Base-by-base conservation (phyloP, 30 jellyfish, hydroid and myxozoan species). In the Aurelia aurita region DNA sequence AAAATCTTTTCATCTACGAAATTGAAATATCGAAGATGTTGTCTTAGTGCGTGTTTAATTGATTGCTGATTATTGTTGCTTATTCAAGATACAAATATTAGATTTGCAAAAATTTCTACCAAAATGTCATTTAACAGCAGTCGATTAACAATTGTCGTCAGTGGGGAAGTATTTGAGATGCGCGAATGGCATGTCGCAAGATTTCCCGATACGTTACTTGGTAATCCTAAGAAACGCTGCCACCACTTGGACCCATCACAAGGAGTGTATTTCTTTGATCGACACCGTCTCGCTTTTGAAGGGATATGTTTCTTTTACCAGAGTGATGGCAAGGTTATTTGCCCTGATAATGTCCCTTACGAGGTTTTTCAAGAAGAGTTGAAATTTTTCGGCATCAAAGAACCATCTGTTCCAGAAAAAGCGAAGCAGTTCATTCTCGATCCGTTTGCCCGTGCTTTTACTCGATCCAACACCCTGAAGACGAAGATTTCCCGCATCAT, bases 271-370 rank as follows among this genome's bases (percentile, higher is more conserved):
- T 90, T 90, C 34, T 90, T 90, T 55, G 92, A 90, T 66, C 35
- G 97, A 47, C 97, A 90, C 53, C 96, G 97, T 6, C 66, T 90
- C 57, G 97, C 97, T 3, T 90, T 90, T 61, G 97, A 90, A 69
- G 97, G 97, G 15, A 84, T 90, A 12, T 58, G 77, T 19, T 69
- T 64, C 35, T 90, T 74, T 54, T 90, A 90, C 54, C 97, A 90
- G 67, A 84, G 88, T 63, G 74, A 55, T 69, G 97, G 97, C 14
- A 58, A 94, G 45, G 69, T 90, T 13, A 61, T 83, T 11, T 90
- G 97, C 62, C 97, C 97, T 0, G 92, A 84, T 39, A 90, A 90
- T 54, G 97, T 90, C 9, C 97, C 97, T n/a, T 96, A 74, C 54
- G 97, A 90, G 82, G 97, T 90, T 6, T 90, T 90, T 72, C 81